These are phyloP conservation scores for Bugula neritina DNA, from an alignment of 2,888 invertebrate genomes.

Conservation along the genomic window DNA sequence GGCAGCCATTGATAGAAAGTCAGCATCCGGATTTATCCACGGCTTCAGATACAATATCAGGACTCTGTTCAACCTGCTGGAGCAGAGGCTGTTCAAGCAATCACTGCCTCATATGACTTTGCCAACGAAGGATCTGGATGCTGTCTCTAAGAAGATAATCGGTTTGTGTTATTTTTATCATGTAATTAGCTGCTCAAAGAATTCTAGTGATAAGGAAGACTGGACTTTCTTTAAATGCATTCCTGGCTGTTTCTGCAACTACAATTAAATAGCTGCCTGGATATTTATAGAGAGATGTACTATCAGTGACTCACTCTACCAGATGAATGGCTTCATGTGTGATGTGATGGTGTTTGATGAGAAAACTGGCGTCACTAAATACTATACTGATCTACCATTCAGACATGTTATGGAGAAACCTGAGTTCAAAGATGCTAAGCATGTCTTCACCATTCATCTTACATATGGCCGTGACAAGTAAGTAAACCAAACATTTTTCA, in stretches of 20 bases:
- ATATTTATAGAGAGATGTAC: slow-evolving; percentile 4
- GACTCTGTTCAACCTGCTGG: slow-evolving; percentile 26
- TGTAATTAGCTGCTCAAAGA: too few relatives aligned
- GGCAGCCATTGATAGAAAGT: slow-evolving; percentile 14
- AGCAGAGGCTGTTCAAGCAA: slow-evolving; percentile 7
- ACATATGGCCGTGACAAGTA: slow-evolving; percentile 22
- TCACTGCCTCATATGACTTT: slow-evolving; percentile 18
- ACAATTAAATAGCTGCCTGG: too few relatives aligned
- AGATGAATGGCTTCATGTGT: slow-evolving; percentile 21
- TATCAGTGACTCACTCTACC: slow-evolving; percentile 1
- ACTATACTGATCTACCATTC: slow-evolving; percentile 19
- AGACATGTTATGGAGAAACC: slow-evolving; percentile 23
- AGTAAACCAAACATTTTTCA: too few relatives aligned
- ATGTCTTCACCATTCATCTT: slow-evolving; percentile 19
- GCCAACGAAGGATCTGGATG: neutral
- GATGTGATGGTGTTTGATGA: slow-evolving; percentile 25
- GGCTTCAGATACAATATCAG: slow-evolving; percentile 28
- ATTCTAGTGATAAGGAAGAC: too few relatives aligned
- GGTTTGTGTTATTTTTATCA: neutral
- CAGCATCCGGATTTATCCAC: slow-evolving; percentile 28
- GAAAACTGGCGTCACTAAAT: neutral
- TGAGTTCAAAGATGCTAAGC: neutral
- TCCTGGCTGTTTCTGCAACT: too few relatives aligned
- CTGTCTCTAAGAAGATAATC: slow-evolving; percentile 16
- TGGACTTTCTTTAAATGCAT: too few relatives aligned